Evolutionary conservation across 37 sponge, comb jelly and placozoan genomes (phyloP).

Genomic region (Theonella swinhoei): DNA sequence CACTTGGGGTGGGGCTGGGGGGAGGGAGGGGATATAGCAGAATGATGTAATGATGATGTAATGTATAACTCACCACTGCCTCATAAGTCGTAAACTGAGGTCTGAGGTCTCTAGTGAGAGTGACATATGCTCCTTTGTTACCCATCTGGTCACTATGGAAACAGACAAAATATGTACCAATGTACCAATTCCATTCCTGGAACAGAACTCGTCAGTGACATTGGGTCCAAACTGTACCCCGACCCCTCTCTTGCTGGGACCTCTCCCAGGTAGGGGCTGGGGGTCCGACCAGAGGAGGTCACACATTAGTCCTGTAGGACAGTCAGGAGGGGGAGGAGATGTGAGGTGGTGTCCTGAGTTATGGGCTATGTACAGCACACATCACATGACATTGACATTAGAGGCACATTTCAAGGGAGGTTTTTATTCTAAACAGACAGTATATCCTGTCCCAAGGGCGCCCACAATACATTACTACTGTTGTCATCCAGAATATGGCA

Average conservation of each 20-base stretch:
- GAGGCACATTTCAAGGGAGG: too few species aligned
- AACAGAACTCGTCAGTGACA: constrained; percentile 81
- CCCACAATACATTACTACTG: too few species aligned
- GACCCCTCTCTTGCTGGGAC: constrained; percentile 94
- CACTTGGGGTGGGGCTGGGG: constrained; percentile 92
- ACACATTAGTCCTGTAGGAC: constrained; percentile 90
- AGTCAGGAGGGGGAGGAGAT: background rate
- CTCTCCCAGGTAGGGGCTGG: constrained; percentile 70
- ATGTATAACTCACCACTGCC: constrained; percentile 86
- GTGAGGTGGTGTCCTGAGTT: background rate
- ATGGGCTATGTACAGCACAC: too few species aligned
- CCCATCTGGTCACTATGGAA: constrained; percentile 91
- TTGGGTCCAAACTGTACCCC: constrained; percentile 98
- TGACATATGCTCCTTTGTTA: constrained; percentile 98
- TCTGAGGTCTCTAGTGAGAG: constrained; percentile 74
- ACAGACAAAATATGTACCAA: background rate
- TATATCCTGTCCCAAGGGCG: too few species aligned
- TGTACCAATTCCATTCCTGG: constrained; percentile 78
- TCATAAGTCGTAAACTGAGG: constrained; percentile 89
- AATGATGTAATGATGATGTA: background rate
- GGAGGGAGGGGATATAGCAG: background rate
- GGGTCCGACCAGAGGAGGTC: constrained; percentile 99
- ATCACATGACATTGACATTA: too few species aligned
- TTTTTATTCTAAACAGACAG: too few species aligned
- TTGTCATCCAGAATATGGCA: too few species aligned